Percentiles rank a stretch among this genome's conserved stretches.
phyloP scores from a whole-genome alignment of 1,140 invertebrate species.

The Drosophila parabipectinata region DNA sequence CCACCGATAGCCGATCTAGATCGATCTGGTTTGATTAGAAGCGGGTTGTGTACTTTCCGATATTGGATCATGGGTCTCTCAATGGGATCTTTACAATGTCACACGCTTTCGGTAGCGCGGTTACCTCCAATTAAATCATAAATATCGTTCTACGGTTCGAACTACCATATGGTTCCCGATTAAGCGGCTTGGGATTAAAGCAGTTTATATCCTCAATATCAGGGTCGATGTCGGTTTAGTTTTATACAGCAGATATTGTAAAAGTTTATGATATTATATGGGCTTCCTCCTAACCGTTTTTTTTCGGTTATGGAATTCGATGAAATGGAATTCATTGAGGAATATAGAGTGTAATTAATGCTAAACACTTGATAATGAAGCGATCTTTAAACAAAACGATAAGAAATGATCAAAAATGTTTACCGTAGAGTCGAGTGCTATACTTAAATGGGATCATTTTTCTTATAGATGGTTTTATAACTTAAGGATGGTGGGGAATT shows the following conservation, averaged over 20 bases:
- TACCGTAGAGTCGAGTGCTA: conserved; percentile 13
- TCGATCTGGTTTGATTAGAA: not conserved
- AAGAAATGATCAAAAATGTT: conserved; percentile 9
- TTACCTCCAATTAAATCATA: conserved; percentile 19
- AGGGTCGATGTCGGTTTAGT: not conserved
- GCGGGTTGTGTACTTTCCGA: not conserved
- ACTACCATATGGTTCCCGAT: too few relatives aligned
- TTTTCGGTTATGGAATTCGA: too few relatives aligned
- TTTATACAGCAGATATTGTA: not conserved
- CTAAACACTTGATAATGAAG: conserved; percentile 6
- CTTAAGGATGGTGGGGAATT: not conserved
- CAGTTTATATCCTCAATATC: conserved; percentile 26
- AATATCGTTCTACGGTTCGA: not conserved
- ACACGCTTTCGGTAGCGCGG: conserved; percentile 22
- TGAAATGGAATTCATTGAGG: not conserved
- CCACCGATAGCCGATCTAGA: conserved; percentile 4
- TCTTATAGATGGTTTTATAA: not conserved
- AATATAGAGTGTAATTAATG: not conserved
- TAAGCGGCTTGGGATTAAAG: conserved; percentile 16
- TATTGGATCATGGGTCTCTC: not conserved
- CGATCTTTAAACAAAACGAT: conserved; percentile 21
- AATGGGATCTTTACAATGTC: conserved; percentile 11
- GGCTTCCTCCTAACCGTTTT: not conserved
- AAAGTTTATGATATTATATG: conserved; percentile 15
- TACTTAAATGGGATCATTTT: conserved; percentile 15